phyloP scores from a whole-genome alignment of 2,113 vertebrate genomes.

The Centrocercus urophasianus region DNA sequence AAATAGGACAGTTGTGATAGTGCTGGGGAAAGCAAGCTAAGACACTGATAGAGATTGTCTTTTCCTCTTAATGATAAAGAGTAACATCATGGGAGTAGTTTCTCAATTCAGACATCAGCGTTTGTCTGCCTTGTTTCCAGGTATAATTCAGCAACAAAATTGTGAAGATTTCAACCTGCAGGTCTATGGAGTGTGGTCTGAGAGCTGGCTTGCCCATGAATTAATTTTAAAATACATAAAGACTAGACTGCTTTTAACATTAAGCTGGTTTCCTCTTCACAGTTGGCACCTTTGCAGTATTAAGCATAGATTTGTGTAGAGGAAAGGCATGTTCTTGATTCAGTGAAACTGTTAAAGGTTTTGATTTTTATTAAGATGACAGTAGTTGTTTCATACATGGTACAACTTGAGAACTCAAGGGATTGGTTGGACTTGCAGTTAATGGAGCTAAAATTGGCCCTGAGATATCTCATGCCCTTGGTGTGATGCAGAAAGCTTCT shows the following conservation, averaged over 20 bases:
- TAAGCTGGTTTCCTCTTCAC: not conserved
- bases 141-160: not conserved
- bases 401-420: not conserved
- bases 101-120: constrained; percentile 7
- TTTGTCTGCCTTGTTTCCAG: not conserved
- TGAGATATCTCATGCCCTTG: not conserved
- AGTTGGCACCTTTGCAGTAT: not conserved
- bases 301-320: not conserved
- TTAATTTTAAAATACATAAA: not conserved
- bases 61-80: not conserved
- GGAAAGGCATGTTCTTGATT: not conserved
- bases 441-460: not conserved
- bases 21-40: constrained; percentile 40
- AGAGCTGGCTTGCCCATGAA: not conserved
- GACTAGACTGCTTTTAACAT: not conserved
- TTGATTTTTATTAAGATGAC: not conserved
- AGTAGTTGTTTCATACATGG: not conserved
- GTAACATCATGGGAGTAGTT: not conserved
- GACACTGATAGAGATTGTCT: not conserved
- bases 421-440: constrained; percentile 7
- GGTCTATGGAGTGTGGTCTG: not conserved
- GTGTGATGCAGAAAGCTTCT: not conserved
- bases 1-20: constrained; percentile 16
- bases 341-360: not conserved
- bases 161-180: not conserved